These are phyloP conservation scores for Campoplex nolae DNA, from an alignment of 2,888 invertebrate species.

Conservation along the genomic window DNA sequence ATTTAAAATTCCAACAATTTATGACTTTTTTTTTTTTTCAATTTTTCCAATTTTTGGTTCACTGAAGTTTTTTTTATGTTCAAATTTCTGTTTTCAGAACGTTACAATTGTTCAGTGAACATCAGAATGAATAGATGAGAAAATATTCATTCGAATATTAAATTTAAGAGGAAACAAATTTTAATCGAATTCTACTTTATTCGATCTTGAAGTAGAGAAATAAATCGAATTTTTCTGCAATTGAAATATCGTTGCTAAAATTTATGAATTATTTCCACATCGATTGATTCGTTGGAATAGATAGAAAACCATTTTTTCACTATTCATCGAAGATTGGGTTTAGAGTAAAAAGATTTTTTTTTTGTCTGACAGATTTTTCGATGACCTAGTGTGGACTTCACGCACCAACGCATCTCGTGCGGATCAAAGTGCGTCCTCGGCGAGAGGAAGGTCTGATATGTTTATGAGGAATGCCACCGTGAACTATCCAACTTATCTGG, in stretches of 20 bases:
- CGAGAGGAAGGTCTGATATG: background rate
- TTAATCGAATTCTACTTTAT: background rate
- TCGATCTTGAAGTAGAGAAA: background rate
- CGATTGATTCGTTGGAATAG: background rate
- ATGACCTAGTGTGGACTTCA: background rate
- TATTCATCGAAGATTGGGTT: background rate
- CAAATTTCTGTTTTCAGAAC: background rate
- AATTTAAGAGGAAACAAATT: no score
- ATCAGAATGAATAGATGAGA: no score
- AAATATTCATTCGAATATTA: no score
- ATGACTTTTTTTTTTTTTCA: no score
- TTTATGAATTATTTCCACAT: background rate
- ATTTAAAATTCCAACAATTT: background rate
- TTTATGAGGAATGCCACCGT: background rate
- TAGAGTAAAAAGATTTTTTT: background rate
- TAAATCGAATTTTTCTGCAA: no score
- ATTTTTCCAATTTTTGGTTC: background rate
- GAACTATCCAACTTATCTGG: slow-evolving; percentile 4
- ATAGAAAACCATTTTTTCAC: background rate
- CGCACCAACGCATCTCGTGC: background rate
- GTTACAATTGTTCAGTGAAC: no score
- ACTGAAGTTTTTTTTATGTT: background rate
- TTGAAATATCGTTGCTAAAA: background rate
- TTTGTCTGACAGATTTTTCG: background rate
- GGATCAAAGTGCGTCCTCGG: slow-evolving; percentile 3